Evolutionary conservation across 2,888 invertebrate species (phyloP).

Genomic region (Tinea trinotella): DNA sequence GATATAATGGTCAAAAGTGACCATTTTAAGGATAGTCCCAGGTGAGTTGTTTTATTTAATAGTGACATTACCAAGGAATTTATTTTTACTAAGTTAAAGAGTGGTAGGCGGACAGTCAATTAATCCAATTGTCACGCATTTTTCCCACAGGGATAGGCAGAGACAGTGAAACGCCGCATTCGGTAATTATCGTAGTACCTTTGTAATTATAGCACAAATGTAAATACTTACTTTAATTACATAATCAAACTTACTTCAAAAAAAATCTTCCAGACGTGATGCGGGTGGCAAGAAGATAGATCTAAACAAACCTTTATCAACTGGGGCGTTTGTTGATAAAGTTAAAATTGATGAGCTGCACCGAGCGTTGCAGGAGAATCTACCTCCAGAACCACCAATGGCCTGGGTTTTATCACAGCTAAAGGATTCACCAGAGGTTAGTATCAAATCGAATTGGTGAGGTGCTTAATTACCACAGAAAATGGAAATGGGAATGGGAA

Average conservation of each 20-base stretch:
- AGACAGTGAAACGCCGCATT: too few species aligned
- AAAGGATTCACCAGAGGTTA: constrained; percentile 37
- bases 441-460: constrained; percentile 19
- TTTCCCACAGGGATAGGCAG: too few species aligned
- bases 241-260: too few species aligned
- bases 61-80: too few species aligned
- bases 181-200: too few species aligned
- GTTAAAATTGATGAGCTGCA: constrained; percentile 72
- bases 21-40: constrained; percentile 81
- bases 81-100: not conserved
- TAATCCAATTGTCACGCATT: too few species aligned
- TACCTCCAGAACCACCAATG: constrained; percentile 57
- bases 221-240: too few species aligned
- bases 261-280: constrained; percentile 37
- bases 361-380: constrained; percentile 43
- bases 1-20: constrained; percentile 90
- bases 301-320: constrained; percentile 79
- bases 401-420: constrained; percentile 53
- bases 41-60: too few species aligned
- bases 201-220: too few species aligned
- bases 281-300: constrained; percentile 76
- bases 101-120: too few species aligned
- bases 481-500: too few species aligned
- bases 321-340: constrained; percentile 83
- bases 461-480: too few species aligned